These are phyloP conservation scores for Thalassophryne amazonica DNA, from an alignment of 2,797 vertebrate species.

Conservation along the genomic window DNA sequence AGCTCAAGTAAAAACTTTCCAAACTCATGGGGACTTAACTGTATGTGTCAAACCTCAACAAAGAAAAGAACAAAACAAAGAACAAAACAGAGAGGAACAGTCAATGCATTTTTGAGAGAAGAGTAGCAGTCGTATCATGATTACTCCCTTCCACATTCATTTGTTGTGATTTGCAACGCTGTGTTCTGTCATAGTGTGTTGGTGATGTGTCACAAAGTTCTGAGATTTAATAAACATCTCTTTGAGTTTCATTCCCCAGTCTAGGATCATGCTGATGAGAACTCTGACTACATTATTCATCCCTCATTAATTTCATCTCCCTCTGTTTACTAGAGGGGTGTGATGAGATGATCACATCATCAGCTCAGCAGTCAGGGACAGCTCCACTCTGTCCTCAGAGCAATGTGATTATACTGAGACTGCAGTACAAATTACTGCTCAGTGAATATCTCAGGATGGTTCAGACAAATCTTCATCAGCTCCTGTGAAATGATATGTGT, in stretches of 20 bases:
- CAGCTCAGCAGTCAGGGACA: slow-evolving; percentile 25
- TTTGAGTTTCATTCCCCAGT: slow-evolving; percentile 57
- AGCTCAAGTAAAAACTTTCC: no score
- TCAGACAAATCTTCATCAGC: no score
- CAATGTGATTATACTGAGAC: slow-evolving; percentile 9
- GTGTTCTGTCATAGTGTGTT: slow-evolving; percentile 28
- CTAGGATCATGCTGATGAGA: slow-evolving; percentile 58
- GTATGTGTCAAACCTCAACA: no score
- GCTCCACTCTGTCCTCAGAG: not conserved
- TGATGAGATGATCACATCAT: slow-evolving; percentile 40
- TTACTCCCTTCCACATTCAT: slow-evolving; percentile 6
- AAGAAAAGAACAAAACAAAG: no score
- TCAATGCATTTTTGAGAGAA: no score
- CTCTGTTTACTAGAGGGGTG: slow-evolving; percentile 33
- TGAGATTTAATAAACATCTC: slow-evolving; percentile 67
- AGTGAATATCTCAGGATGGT: not conserved
- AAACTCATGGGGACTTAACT: no score
- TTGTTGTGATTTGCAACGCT: slow-evolving; percentile 13
- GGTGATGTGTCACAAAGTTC: slow-evolving; percentile 37
- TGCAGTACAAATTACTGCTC: slow-evolving; percentile 9
- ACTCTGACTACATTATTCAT: slow-evolving; percentile 60
- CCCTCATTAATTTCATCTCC: slow-evolving; percentile 52
- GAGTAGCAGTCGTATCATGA: slow-evolving; percentile 12
- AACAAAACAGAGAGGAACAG: no score
- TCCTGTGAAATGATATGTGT: no score